Evolutionary conservation across 2,888 invertebrate species (phyloP), one percentile per base, ranked within the genome.

Genomic region (Polydrusus pterygomalis): DNA sequence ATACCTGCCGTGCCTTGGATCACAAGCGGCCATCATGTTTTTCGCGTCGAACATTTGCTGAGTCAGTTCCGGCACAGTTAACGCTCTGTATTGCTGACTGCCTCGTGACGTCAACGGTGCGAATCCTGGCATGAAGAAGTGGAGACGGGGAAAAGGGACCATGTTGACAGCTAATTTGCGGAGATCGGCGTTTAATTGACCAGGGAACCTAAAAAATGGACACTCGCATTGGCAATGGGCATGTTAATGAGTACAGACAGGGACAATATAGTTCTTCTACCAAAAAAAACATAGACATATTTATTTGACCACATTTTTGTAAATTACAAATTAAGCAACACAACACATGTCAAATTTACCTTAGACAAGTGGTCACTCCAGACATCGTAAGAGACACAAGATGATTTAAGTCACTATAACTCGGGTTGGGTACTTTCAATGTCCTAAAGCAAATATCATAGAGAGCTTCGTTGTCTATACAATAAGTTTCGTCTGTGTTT

Each of bases 121-220:
- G 88, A 98, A 98, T 13, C 97, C 97, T 60, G 97, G 96, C 95
- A 97, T 97, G 90, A 97, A 97, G 92, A 97, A 97, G 89, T 97
- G 97, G 54, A 97, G 92, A 86, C 97, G 94, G 0, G 98, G 98
- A 92, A 98, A 98, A 62, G 98, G 98, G 20, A 98, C 97, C 97
- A 98, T 97, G 90, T 98, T 98, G 67, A 98, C 96, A 40, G 96
- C 96, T 82, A 96, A 89, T 88, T 98, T 95, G 79, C 97, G 91
- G 77, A 98, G 90, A 89, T 97, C 97, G 18, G 97, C 96, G 87
- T 97, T 97, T 79, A 97, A 88, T 88, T 98, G 97, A 68, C 97
- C 97, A 6, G 97, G 97, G 90, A 97, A 95, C 81, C 74, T 72
- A 18, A 64, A 47, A 15, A 17, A n/a, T 25, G 25, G 25, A 25